Percentiles rank a stretch among this genome's conserved stretches.
phyloP scores from a whole-genome alignment of 2,888 invertebrate genomes.

The Hypselothyrea guttata region DNA sequence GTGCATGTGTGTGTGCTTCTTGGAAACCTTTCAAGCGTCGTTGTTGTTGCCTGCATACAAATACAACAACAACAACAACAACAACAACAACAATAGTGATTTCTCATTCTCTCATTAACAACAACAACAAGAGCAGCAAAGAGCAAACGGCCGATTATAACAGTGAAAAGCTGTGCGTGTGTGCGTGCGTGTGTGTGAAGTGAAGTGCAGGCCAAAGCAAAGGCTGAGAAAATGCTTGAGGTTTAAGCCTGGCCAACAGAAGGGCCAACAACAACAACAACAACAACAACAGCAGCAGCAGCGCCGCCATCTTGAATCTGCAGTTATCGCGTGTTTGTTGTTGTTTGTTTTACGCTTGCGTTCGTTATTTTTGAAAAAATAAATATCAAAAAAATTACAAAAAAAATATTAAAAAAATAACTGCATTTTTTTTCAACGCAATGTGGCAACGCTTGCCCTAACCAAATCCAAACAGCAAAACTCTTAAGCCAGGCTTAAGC shows the following conservation, averaged over 20 bases:
- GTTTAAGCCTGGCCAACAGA: slow-evolving; percentile 59
- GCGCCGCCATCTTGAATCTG: slow-evolving; percentile 61
- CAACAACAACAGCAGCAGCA: slow-evolving; percentile 21
- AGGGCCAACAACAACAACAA: slow-evolving; percentile 25
- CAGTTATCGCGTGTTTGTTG: slow-evolving; percentile 35
- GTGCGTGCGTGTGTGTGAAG: slow-evolving; percentile 23
- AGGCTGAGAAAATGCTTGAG: slow-evolving; percentile 54
- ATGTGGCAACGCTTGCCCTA: background rate
- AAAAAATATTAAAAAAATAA: slow-evolving; percentile 20
- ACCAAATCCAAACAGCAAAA: too few species aligned
- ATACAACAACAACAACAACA: slow-evolving; percentile 35
- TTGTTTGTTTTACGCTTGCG: slow-evolving; percentile 26
- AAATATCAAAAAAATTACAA: slow-evolving; percentile 12
- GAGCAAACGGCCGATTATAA: slow-evolving; percentile 69
- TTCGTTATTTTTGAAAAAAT: slow-evolving; percentile 7
- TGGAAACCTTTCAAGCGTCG: slow-evolving; percentile 78
- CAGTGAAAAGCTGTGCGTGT: slow-evolving; percentile 61
- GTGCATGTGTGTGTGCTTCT: slow-evolving; percentile 48
- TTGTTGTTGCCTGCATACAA: slow-evolving; percentile 53
- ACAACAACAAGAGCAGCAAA: slow-evolving; percentile 43
- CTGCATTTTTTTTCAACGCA: background rate
- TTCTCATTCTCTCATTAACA: slow-evolving; percentile 64
- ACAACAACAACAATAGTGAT: slow-evolving; percentile 48
- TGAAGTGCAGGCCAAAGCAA: slow-evolving; percentile 43
- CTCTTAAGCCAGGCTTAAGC: background rate